Base-by-base conservation (phyloP, 2,797 vertebrate genomes). In the Dromococcyx pavoninus region DNA sequence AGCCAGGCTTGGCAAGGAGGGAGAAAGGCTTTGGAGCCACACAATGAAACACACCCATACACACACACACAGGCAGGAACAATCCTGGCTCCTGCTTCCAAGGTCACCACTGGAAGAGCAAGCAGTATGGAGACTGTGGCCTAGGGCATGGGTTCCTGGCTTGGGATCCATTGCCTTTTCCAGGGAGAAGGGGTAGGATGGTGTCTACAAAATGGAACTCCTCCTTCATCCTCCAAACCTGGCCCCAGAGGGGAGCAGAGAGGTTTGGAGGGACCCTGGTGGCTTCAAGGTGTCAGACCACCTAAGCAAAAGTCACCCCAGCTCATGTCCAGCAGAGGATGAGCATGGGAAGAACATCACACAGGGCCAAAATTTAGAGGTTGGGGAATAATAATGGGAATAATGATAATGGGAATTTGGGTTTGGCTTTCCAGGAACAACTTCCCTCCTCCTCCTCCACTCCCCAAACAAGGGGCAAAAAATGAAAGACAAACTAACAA, bases 1-100 rank as follows among this genome's bases (percentile, higher is more conserved):
- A 43, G 86, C 91, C 95, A 92, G 88, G 82, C 94, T 92, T 91
- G 93, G 96, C 93, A 86, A 54, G 82, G 73, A 74, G 17, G 65
- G 35, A 67, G 73, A 30, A 86, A 61, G 58, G 25, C 89, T 82
- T 56, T 21, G 35, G 94, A 95, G 89, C 27, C 60, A 23, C 62
- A 13, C 60, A 5, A 9, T 24, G 61, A n/a, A 83, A 83, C 11
- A 32, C 35, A 58, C 39, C 86, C 95, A 15, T 30, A 74, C 11
- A 37, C 32, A 66, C 67, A 48, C 14, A 62, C 18, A 33, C 0
- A 2, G 48, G 57, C 61, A 76, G 60, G 71, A 62, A 69, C 89
- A 88, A 43, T 39, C 78, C 89, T 6, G 25, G 75, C 76, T 88
- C 61, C 79, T 1, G 35, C 57, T 73, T 60, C 87, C 79, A 44